phyloP scores from a whole-genome alignment of 2,888 invertebrate genomes.

The Lottia scabra region DNA sequence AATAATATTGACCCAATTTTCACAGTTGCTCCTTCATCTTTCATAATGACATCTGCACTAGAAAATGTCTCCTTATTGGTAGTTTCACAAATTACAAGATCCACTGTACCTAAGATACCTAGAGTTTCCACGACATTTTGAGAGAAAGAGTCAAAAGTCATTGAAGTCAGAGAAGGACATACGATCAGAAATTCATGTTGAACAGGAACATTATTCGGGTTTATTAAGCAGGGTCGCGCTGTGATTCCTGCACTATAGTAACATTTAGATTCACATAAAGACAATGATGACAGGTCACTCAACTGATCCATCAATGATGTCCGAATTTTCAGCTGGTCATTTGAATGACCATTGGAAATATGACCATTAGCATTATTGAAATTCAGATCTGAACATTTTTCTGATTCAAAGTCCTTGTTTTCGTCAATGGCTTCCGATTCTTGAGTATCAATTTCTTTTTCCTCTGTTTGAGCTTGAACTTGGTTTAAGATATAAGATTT shows the following conservation, averaged over 20 bases:
- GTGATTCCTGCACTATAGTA: slow-evolving; percentile 23
- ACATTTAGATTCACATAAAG: neutral
- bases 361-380: neutral
- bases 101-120: neutral
- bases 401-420: neutral
- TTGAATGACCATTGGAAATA: neutral
- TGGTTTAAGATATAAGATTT: slow-evolving; percentile 18
- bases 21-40: neutral
- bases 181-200: slow-evolving; percentile 28
- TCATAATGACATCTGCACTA: neutral
- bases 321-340: slow-evolving; percentile 10
- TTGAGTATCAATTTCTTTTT: slow-evolving; percentile 3
- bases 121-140: neutral
- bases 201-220: slow-evolving; percentile 13
- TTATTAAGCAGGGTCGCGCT: slow-evolving; percentile 21
- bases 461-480: slow-evolving; percentile 14
- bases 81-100: neutral
- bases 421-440: neutral
- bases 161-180: neutral
- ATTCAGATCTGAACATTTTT: neutral
- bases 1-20: neutral
- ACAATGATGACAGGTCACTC: neutral
- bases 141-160: neutral
- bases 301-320: slow-evolving; percentile 11
- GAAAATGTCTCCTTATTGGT: neutral